Conservation (phyloP, 2,888 invertebrate genomes). For the Cordilura impudica region DNA sequence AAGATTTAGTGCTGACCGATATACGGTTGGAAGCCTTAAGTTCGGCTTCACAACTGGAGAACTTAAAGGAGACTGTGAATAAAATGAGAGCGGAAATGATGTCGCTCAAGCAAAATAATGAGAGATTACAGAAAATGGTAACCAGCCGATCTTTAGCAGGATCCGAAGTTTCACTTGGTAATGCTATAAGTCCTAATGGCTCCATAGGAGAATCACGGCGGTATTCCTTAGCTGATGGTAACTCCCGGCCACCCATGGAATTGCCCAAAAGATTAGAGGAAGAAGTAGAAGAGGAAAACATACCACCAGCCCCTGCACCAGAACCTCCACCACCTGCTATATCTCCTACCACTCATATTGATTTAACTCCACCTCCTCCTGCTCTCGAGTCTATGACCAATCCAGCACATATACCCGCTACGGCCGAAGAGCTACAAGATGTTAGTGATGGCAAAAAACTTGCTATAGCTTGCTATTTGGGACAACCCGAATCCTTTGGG, state of each 20-base stretch:
- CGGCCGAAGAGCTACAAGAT: constrained; percentile 82
- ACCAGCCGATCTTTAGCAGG: constrained; percentile 82
- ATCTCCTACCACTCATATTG: constrained; percentile 76
- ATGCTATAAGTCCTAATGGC: constrained; percentile 77
- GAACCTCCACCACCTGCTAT: constrained; percentile 76
- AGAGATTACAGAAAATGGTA: constrained; percentile 93
- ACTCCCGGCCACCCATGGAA: constrained; percentile 77
- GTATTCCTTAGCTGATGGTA: constrained; percentile 81
- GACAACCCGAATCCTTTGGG: constrained; percentile 87
- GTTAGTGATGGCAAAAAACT: constrained; percentile 92
- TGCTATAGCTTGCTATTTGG: constrained; percentile 91
- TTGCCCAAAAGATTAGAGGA: constrained; percentile 75
- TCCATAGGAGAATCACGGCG: constrained; percentile 80
- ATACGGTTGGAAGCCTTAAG: constrained; percentile 97
- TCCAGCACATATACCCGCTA: constrained; percentile 75
- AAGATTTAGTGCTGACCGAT: constrained; percentile 97
- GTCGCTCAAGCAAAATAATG: constrained; percentile 97
- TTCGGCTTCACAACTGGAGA: constrained; percentile 97
- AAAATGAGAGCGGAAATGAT: constrained; percentile 98
- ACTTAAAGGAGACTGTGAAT: constrained; percentile 96
- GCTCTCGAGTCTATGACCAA: constrained; percentile 74
- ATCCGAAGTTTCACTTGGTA: constrained; percentile 81
- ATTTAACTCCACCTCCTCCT: constrained; percentile 77
- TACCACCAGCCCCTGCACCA: constrained; percentile 76
- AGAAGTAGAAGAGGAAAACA: constrained; percentile 77